These are phyloP conservation scores for Argopecten irradians DNA, from an alignment of 1,140 invertebrate genomes.

Conservation along the genomic window DNA sequence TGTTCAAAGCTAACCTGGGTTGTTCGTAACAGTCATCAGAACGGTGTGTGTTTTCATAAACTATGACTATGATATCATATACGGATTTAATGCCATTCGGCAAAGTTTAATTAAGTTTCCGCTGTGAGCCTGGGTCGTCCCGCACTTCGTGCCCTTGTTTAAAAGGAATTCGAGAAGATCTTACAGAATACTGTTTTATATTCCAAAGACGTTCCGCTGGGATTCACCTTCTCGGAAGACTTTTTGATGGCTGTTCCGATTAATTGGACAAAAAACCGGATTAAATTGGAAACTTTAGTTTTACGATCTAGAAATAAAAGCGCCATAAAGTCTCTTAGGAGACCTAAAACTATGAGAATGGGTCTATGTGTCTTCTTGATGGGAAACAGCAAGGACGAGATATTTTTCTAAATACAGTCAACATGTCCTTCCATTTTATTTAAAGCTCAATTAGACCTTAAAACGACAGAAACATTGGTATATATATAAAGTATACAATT, in stretches of 20 bases:
- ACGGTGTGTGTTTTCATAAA: too few species aligned
- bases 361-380: background rate
- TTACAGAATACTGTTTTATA: background rate
- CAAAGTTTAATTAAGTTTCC: too few species aligned
- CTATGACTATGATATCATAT: too few species aligned
- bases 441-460: background rate
- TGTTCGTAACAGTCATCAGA: too few species aligned
- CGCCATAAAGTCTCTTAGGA: background rate
- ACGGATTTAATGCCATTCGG: too few species aligned
- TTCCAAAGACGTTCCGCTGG: background rate
- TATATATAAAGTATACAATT: background rate
- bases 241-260: background rate
- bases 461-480: background rate
- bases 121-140: too few species aligned
- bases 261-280: slow-evolving; percentile 10
- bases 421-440: background rate
- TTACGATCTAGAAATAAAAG: background rate
- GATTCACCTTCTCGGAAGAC: background rate
- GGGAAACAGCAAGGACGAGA: background rate
- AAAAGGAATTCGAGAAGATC: background rate
- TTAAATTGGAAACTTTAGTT: slow-evolving; percentile 23
- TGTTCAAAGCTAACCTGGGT: too few species aligned
- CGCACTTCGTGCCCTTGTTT: background rate
- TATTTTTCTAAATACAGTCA: background rate
- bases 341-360: background rate